Percentiles rank a stretch among this genome's conserved stretches.
phyloP scores from a whole-genome alignment of 2,113 vertebrate genomes.

The Pyrgilauda ruficollis region DNA sequence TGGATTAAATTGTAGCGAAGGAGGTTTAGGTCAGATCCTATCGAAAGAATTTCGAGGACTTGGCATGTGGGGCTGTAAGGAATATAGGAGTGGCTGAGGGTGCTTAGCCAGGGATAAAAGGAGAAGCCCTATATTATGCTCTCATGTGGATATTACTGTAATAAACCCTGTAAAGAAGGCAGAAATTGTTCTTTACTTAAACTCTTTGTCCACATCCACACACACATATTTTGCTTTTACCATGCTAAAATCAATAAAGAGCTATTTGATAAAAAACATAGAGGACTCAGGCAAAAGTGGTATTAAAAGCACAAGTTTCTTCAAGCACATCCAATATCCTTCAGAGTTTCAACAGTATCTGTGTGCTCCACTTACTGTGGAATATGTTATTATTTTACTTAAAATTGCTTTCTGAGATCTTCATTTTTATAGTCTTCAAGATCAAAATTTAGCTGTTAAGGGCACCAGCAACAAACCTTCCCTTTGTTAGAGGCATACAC shows the following conservation, averaged over 20 bases:
- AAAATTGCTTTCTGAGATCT: neutral
- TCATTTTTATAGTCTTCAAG: neutral
- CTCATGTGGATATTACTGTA: neutral
- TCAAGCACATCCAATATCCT: neutral
- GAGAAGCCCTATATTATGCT: neutral
- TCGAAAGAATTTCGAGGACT: neutral
- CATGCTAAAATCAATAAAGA: neutral
- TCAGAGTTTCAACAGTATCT: neutral
- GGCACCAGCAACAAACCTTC: neutral
- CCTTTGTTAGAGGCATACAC: neutral
- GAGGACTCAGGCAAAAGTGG: neutral
- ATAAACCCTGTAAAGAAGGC: neutral
- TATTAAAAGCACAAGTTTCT: neutral
- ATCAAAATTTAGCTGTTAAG: neutral
- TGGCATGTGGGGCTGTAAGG: neutral
- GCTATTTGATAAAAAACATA: neutral
- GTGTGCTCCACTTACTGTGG: neutral
- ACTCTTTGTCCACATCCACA: neutral
- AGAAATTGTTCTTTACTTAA: neutral
- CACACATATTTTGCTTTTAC: neutral
- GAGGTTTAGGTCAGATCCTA: neutral
- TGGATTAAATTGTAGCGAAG: neutral
- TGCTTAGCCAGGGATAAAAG: neutral
- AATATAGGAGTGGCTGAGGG: neutral
- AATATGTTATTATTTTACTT: neutral